phyloP scores from a whole-genome alignment of 2,113 vertebrate genomes.

The Eptesicus fuscus region DNA sequence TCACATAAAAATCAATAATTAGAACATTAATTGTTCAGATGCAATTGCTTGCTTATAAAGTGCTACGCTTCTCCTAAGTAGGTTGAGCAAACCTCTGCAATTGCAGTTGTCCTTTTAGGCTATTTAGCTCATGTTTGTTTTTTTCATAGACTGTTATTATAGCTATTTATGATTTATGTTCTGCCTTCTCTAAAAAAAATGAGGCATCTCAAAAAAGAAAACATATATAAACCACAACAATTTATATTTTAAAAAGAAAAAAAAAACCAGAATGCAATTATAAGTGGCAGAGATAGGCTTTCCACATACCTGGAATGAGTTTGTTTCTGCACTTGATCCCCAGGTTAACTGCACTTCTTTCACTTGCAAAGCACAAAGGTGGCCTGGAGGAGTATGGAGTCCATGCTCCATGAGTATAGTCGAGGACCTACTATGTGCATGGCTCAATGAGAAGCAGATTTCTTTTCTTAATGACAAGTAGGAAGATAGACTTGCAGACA shows the following conservation, averaged over 20 bases:
- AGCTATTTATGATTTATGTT: constrained; percentile 65
- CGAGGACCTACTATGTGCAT: neutral
- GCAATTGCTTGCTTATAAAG: constrained; percentile 58
- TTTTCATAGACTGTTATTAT: neutral
- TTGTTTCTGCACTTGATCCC: neutral
- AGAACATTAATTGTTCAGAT: constrained; percentile 60
- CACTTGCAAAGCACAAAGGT: neutral
- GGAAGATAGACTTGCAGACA: neutral
- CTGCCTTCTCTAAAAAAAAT: constrained; percentile 52
- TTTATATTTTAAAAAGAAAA: constrained; percentile 45
- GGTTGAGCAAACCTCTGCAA: constrained; percentile 47
- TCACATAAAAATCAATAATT: constrained; percentile 60
- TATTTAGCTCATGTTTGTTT: neutral
- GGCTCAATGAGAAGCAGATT: neutral
- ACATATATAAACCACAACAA: constrained; percentile 34
- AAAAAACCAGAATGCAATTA: constrained; percentile 34
- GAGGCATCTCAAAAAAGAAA: constrained; percentile 49
- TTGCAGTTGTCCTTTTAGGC: constrained; percentile 47
- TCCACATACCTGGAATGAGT: neutral
- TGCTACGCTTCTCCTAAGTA: constrained; percentile 52
- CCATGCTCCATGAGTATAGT: fast-evolving
- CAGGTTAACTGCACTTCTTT: neutral
- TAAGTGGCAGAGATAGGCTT: neutral
- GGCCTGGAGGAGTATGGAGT: neutral
- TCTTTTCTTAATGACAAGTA: neutral